These are phyloP conservation scores for Pocillopora verrucosa DNA, from an alignment of 64 coral and sea anemone species.

Conservation along the genomic window DNA sequence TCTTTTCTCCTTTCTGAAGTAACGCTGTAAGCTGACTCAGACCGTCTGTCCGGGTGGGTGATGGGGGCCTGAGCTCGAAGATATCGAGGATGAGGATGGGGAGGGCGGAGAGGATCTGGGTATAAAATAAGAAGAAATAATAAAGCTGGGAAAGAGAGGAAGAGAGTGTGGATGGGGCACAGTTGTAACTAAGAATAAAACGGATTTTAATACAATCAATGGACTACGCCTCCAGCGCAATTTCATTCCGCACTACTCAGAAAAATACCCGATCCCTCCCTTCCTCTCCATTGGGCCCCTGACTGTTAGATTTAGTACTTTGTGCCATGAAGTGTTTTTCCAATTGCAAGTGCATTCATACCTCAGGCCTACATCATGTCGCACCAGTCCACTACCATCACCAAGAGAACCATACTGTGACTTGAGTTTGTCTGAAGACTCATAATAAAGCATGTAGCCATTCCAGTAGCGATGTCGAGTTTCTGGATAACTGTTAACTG, in stretches of 20 bases:
- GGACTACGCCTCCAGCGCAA: too few species aligned
- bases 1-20: constrained; percentile 84
- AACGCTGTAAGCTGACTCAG: constrained; percentile 85
- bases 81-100: constrained; percentile 83
- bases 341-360: not conserved
- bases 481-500: constrained; percentile 87
- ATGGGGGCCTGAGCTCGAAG: constrained; percentile 89
- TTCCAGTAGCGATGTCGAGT: constrained; percentile 92
- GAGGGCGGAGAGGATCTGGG: constrained; percentile 78
- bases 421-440: constrained; percentile 69
- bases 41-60: constrained; percentile 80
- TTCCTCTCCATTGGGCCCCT: too few species aligned
- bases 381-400: constrained; percentile 41
- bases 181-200: too few species aligned
- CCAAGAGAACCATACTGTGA: constrained; percentile 1
- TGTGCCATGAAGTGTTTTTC: not conserved
- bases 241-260: too few species aligned
- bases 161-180: too few species aligned
- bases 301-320: not conserved
- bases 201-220: too few species aligned
- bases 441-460: constrained; percentile 91
- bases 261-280: too few species aligned
- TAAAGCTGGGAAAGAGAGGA: not conserved
- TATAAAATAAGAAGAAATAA: not conserved
- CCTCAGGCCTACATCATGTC: constrained; percentile 63